These are phyloP conservation scores for Thereva nobilitata DNA, from an alignment of 2,888 invertebrate species.

Conservation along the genomic window DNA sequence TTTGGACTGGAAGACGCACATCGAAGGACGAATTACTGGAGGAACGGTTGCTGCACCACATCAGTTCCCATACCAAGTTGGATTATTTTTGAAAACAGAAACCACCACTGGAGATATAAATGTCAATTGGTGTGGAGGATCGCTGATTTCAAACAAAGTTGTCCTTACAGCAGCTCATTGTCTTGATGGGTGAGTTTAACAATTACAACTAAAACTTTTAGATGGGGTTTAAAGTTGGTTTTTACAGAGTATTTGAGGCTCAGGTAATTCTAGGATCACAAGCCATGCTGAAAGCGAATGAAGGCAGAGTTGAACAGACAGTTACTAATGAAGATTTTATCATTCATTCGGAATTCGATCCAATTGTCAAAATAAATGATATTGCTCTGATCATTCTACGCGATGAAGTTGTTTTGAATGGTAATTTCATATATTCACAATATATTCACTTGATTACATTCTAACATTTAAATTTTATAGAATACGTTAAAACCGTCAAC, in stretches of 20 bases:
- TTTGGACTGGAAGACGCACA: background rate
- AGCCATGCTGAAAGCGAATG: slow-evolving; percentile 6
- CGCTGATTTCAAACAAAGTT: slow-evolving; percentile 22
- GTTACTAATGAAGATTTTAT: slow-evolving; percentile 44
- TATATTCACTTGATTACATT: background rate
- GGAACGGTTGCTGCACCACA: slow-evolving; percentile 25
- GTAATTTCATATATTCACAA: slow-evolving; percentile 43
- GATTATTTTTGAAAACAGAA: background rate
- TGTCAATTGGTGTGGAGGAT: slow-evolving; percentile 33
- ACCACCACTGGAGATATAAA: background rate
- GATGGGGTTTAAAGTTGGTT: background rate
- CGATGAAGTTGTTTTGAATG: slow-evolving; percentile 51
- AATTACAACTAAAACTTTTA: background rate
- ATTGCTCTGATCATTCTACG: slow-evolving; percentile 54
- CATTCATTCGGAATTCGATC: slow-evolving; percentile 55
- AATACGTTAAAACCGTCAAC: background rate
- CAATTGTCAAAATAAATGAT: slow-evolving; percentile 52
- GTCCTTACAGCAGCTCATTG: slow-evolving; percentile 40
- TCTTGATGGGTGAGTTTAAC: slow-evolving; percentile 2
- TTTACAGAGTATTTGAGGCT: slow-evolving; percentile 12
- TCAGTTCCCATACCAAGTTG: slow-evolving; percentile 35
- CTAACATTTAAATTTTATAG: background rate
- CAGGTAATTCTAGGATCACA: slow-evolving; percentile 23
- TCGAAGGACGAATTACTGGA: slow-evolving; percentile 17
- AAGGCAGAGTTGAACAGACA: slow-evolving; percentile 6